Percentiles rank a stretch among this genome's conserved stretches.
phyloP scores from a whole-genome alignment of 1,140 invertebrate species.

The Drosophila pseudoobscura region DNA sequence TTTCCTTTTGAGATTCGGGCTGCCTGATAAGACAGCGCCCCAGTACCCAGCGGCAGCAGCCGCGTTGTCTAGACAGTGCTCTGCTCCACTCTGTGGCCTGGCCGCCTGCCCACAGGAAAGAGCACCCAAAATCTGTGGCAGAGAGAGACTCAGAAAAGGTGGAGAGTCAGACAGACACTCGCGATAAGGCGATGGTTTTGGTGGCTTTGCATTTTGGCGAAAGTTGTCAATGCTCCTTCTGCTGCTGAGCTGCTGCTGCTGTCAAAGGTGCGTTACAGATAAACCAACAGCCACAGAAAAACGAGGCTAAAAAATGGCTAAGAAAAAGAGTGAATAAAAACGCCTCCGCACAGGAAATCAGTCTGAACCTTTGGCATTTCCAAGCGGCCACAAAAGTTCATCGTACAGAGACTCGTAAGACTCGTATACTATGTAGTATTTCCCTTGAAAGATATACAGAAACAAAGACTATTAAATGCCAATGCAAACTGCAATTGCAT shows the following conservation, averaged over 20 bases:
- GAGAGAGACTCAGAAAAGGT: slow-evolving; percentile 10
- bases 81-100: slow-evolving; percentile 5
- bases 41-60: slow-evolving; percentile 6
- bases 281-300: slow-evolving; percentile 1
- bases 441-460: slow-evolving; percentile 49
- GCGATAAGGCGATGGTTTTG: slow-evolving; percentile 52
- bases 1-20: slow-evolving; percentile 67
- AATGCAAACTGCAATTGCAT: slow-evolving; percentile 56
- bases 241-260: slow-evolving; percentile 1
- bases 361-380: slow-evolving; percentile 42
- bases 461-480: slow-evolving; percentile 53
- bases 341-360: slow-evolving; percentile 35
- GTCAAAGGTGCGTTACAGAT: slow-evolving; percentile 55
- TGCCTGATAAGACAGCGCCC: slow-evolving; percentile 54
- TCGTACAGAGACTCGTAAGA: no score
- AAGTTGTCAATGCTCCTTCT: slow-evolving; percentile 46
- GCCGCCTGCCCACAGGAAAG: slow-evolving; percentile 55
- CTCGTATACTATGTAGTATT: slow-evolving; percentile 15
- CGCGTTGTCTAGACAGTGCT: slow-evolving; percentile 54
- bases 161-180: slow-evolving; percentile 46
- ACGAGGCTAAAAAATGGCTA: neutral
- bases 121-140: slow-evolving; percentile 20
- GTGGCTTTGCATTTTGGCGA: slow-evolving; percentile 47
- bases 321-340: neutral
- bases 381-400: slow-evolving; percentile 37